Evolutionary conservation across 2,888 invertebrate species (phyloP), one percentile per base, ranked within the genome.

Genomic region (Parapristionchus giblindavisi): DNA sequence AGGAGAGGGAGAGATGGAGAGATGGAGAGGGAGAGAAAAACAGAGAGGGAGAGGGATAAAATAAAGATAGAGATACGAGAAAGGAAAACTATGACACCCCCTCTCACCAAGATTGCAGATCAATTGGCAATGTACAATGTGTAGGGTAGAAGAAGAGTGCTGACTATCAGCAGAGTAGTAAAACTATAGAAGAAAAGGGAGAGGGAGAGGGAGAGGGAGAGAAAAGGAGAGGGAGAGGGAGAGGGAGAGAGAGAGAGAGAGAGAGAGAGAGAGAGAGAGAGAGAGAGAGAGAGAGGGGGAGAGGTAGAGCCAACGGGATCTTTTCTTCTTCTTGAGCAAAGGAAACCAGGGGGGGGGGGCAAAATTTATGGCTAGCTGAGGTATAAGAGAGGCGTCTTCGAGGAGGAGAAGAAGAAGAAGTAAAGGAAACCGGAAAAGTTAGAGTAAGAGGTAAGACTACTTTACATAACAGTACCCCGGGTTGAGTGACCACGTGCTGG

Each of bases 201-300:
- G 70, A 61, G 32, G 34, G 61, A 61, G 32, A 29, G 32, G 48
- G 66, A 27, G 24, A 38, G 34, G 54, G 6, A 29, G 32, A 29
- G 61, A 29, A 11, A 29, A 32, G 29, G 32, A 2, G 54, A 70
- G n/a, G 52, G 36, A 54, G 54, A 70, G 36, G 52, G 38, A n/a
- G 68, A 51, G 54, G 48, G 54, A 70, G 29, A 43, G 54, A 52
- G 32, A 51, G 66, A 68, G 34, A 34, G 34, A 68, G 66, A 68
- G 51, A 68, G 66, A 48, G 32, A 27, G 48, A 51, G 52, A 58
- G 58, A 63, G 27, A 68, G 38, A n/a, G 58, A 38, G 63, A 76
- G 66, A 54, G 48, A n/a, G n/a, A n/a, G n/a, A n/a, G 27, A 73
- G 52, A 43, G 66, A 75, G 66, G 68, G 61, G 58, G 27, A 34